phyloP scores from a whole-genome alignment of 2,888 invertebrate species.

The Bombylius discolor region DNA sequence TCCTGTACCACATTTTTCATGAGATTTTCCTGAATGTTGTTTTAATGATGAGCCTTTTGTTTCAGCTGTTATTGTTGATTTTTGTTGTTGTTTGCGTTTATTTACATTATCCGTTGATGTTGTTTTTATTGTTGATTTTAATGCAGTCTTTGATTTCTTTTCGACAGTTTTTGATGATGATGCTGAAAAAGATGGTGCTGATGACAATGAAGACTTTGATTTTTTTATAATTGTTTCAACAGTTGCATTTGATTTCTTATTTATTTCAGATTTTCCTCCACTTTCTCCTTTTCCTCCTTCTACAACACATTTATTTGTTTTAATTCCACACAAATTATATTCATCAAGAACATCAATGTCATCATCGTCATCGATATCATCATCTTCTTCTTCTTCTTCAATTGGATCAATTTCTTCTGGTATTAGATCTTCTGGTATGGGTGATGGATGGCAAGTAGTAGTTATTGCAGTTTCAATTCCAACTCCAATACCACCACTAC shows the following conservation, averaged over 20 bases:
- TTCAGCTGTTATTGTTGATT: neutral
- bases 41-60: neutral
- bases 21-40: neutral
- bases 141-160: conserved; percentile 4
- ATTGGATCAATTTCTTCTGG: conserved; percentile 2
- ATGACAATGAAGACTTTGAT: neutral
- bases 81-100: neutral
- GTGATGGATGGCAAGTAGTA: neutral
- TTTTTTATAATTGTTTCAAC: neutral
- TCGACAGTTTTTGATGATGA: neutral
- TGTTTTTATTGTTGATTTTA: neutral
- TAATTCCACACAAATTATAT: neutral
- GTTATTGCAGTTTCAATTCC: neutral
- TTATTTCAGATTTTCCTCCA: neutral
- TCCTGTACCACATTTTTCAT: neutral
- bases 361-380: conserved; percentile 4
- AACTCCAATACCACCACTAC: neutral
- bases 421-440: neutral
- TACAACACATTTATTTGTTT: neutral
- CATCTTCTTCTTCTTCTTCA: conserved; percentile 3
- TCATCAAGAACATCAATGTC: neutral
- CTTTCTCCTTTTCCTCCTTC: neutral
- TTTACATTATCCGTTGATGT: neutral
- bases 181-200: neutral
- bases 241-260: neutral